Base-by-base conservation (phyloP, 2,113 vertebrate genomes). In the Casuarius casuarius region DNA sequence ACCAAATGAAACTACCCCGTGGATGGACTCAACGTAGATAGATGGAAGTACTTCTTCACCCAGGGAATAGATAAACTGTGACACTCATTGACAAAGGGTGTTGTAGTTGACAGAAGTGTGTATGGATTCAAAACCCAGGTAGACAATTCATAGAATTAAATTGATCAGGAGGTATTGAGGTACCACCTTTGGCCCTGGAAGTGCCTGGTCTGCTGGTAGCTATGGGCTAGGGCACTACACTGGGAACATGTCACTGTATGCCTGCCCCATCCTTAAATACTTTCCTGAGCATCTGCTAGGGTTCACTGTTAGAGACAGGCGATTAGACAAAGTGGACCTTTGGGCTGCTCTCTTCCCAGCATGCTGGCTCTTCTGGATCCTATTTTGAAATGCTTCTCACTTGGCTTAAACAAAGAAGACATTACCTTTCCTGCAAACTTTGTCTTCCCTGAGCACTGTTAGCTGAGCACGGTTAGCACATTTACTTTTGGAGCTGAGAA, bases 381-480 rank as follows among this genome's bases (percentile, higher is more conserved):
- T 80, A 44, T 28, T 33, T 85, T 75, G 84, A 65, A 89, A 42
- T 62, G 31, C 1, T 5, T 77, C 6, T 79, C 63, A 1, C 19
- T 66, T 29, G 6, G 79, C 56, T 90, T 90, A 63, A 68, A 54
- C 54, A 70, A 18, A n/a, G 18, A 84, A 54, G 8, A 10, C 63
- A 70, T 26, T 7, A 51, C 19, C 33, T 78, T 75, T 63, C 79
- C 25, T 28, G 22, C 10, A 65, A 7, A 70, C 4, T 80, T 89
- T n/a, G 18, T 17, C 54, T 74, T 84, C 80, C 68, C 23, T 77
- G 22, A 56, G 26, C 20, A 20, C 44, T 38, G 17, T 5, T 68
- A 29, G 22, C 38, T 51, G 22, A 56, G 35, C 0, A 0, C 29
- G 40, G 72, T 42, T 38, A 73, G n/a, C 28, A 46, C 31, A 59